Base-by-base conservation (phyloP, 1,140 invertebrate genomes). In the Tetramorium simillimum region DNA sequence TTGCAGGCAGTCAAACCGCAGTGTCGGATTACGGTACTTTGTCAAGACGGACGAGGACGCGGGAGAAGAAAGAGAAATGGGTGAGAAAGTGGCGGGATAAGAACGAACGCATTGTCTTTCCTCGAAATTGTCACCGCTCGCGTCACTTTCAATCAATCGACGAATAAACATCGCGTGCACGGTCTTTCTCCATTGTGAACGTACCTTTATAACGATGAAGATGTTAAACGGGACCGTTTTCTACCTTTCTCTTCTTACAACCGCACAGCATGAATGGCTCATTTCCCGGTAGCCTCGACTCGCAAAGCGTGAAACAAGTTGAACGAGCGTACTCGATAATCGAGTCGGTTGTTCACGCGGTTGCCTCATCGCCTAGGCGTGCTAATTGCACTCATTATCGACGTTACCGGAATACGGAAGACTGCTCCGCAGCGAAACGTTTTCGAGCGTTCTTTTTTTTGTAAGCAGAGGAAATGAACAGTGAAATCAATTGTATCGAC, bases 1-100 rank as follows among this genome's bases (percentile, higher is more conserved):
- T 90, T 88, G 58, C 86, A 80, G 62, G 89, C 86, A 51, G 76
- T 76, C 86, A 77, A 90, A 88, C 89, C 89, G 33, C 89, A 90
- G 89, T 81, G 67, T 90, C 89, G 62, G 77, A 62, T 91, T 91
- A 88, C 77, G n/a, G 70, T 60, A 88, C 86, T 56, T 33, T 84
- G 88, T 73, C 56, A 58, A 73, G 56, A 75, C 24, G n/a, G 53
- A 40, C 24, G 24, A 65, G 6, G 12, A 24, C 10, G 16, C 0
- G 76, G 3, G 28, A 46, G 14, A 33, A 10, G 7, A 46, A 62
- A 37, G 12, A 33, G 43, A 46, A 40, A 75, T 21, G 40, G 18
- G 14, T 12, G 4, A 12, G 56, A 43, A 56, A 16, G n/a, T 53
- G 21, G 28, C 69, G 33, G 5, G 21, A 56, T 75, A 73, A 82